Percentiles rank a stretch among this genome's conserved stretches.
Evolutionary conservation across 2,797 vertebrate species (phyloP).

Genomic region (Botia kubotai): DNA sequence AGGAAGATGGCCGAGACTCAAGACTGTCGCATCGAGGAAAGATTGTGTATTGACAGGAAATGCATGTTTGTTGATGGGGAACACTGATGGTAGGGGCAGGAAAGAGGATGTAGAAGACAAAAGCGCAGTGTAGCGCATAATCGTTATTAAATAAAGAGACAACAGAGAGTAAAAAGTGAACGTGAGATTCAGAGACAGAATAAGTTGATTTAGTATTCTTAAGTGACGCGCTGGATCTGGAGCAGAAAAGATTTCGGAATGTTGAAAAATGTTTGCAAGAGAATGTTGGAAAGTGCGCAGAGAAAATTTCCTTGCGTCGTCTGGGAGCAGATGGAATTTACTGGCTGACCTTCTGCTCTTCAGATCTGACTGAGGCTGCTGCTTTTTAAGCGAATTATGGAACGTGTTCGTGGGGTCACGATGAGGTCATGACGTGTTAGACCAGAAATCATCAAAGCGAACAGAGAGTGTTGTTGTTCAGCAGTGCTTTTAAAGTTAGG

Average conservation of each 20-base stretch:
- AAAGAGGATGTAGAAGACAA: background rate
- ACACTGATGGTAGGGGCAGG: slow-evolving; percentile 20
- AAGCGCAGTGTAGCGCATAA: no score
- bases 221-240: slow-evolving; percentile 3
- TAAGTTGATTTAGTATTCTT: background rate
- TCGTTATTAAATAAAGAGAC: no score
- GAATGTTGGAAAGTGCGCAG: slow-evolving; percentile 68
- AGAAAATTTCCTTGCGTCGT: slow-evolving; percentile 30
- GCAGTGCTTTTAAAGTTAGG: background rate
- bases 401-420: background rate
- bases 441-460: background rate
- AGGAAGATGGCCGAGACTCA: background rate
- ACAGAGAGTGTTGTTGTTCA: slow-evolving; percentile 10
- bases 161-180: no score
- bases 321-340: slow-evolving; percentile 12
- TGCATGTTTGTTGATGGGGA: background rate
- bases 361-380: slow-evolving; percentile 9
- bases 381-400: slow-evolving; percentile 19
- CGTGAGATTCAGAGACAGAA: no score
- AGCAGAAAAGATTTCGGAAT: slow-evolving; percentile 63
- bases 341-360: slow-evolving; percentile 10
- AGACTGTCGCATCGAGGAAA: background rate
- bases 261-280: slow-evolving; percentile 59
- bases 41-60: background rate
- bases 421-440: background rate